Conservation (phyloP, 2,888 invertebrate species). For the Esperia sulphurella region DNA sequence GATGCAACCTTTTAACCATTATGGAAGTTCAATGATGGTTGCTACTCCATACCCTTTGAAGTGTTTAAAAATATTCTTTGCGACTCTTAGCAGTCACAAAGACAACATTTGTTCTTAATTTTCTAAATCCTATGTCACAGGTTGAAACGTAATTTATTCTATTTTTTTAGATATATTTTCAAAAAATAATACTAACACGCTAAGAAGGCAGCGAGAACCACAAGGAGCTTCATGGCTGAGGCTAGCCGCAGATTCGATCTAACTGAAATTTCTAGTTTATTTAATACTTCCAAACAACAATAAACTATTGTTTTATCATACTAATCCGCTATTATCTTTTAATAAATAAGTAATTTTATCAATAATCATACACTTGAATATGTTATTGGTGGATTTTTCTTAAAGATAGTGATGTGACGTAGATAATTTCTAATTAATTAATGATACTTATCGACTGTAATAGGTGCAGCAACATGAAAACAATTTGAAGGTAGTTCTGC, state of each 20-base stretch:
- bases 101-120: no score
- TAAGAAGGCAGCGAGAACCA: slow-evolving; percentile 28
- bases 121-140: no score
- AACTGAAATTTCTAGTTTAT: background rate
- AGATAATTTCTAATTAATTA: background rate
- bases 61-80: no score
- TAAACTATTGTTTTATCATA: background rate
- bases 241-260: background rate
- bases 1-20: no score
- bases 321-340: background rate
- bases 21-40: no score
- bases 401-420: background rate
- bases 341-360: background rate
- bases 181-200: slow-evolving; percentile 30
- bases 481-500: no score
- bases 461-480: no score
- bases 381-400: background rate
- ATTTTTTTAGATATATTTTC: background rate
- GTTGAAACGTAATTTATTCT: no score
- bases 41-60: no score
- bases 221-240: slow-evolving; percentile 34
- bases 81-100: no score
- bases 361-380: background rate
- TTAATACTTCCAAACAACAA: background rate
- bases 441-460: no score